Evolutionary conservation across 2,113 vertebrate genomes (phyloP), one percentile per base, ranked within the genome.

Genomic region (Silurus asotus): DNA sequence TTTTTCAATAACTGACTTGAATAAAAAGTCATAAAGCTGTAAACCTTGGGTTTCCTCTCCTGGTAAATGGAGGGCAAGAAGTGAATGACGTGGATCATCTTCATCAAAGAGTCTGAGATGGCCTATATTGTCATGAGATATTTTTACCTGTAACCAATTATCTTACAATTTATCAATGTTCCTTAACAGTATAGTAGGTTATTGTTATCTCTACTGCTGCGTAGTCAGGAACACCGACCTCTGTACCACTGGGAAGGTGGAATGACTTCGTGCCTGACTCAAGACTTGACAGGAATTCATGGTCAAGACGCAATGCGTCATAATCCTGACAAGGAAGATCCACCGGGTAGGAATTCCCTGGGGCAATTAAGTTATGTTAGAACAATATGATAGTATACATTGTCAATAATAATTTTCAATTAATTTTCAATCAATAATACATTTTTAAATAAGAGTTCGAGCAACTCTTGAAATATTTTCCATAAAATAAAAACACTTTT

Each of bases 81-180:
- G 70, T 0, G 53, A 19, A 23, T 89, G 89, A 53, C 83, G 82
- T 11, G 90, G 76, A 28, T 90, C 90, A 13, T 90, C 89, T 0
- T 90, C 92, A 13, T 91, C 92, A 89, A 95, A 95, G 75, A 95
- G 86, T 72, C 85, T 89, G 69, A 95, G 23, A 14, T 82, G 82
- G 9, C 69, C 87, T 7, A 94, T 75, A 20, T 90, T 94, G 11
- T 74, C 69, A 28, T 70, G 49, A 3, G 81, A 91, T 61, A 95
- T 87, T n/a, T 82, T 72, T 49, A 95, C 89, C 95, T 95, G 88
- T 62, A 19, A n/a, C 76, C 53, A 25, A 37, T 2, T 58, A n/a
- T 28, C 49, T 14, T 87, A 56, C 59, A 61, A 9, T 77, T 56
- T 8, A 15, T 69, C 51, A 28, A 72, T 49, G 58, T n/a, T 56